These are phyloP conservation scores for Hippolais icterina DNA, from an alignment of 2,113 vertebrate genomes.

Conservation along the genomic window DNA sequence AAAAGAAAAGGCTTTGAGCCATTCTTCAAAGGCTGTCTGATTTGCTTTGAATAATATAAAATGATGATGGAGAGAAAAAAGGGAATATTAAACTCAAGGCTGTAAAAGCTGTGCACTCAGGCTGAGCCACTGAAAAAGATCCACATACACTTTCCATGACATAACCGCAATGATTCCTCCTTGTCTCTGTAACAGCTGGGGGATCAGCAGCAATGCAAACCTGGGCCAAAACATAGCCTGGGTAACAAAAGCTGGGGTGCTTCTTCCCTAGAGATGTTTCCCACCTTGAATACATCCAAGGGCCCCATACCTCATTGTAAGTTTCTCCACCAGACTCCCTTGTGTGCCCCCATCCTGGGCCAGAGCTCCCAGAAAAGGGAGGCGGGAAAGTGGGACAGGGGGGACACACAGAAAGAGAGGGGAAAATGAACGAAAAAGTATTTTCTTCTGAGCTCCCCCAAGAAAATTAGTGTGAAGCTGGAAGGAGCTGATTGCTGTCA, in stretches of 20 bases:
- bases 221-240: not conserved
- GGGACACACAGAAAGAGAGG: not conserved
- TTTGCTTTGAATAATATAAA: conserved; percentile 73
- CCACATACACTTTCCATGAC: conserved; percentile 4
- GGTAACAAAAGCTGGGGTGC: not conserved
- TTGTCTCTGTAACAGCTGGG: not conserved
- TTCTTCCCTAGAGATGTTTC: not conserved
- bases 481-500: conserved; percentile 61
- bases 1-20: conserved; percentile 59
- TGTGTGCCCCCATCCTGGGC: accelerated
- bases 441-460: not conserved
- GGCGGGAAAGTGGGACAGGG: not conserved
- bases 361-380: not conserved
- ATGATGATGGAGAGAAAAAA: conserved; percentile 64
- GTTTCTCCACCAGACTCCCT: not conserved
- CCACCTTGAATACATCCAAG: not conserved
- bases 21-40: conserved; percentile 70
- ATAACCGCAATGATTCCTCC: conserved; percentile 2
- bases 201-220: not conserved
- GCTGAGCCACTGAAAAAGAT: conserved; percentile 27
- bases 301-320: not conserved
- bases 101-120: conserved; percentile 44
- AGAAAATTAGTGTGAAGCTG: conserved; percentile 54
- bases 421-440: not conserved
- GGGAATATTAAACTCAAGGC: conserved; percentile 65